Evolutionary conservation across 2,888 invertebrate genomes (phyloP), one percentile per base, ranked within the genome.

Genomic region (Congeria kusceri): DNA sequence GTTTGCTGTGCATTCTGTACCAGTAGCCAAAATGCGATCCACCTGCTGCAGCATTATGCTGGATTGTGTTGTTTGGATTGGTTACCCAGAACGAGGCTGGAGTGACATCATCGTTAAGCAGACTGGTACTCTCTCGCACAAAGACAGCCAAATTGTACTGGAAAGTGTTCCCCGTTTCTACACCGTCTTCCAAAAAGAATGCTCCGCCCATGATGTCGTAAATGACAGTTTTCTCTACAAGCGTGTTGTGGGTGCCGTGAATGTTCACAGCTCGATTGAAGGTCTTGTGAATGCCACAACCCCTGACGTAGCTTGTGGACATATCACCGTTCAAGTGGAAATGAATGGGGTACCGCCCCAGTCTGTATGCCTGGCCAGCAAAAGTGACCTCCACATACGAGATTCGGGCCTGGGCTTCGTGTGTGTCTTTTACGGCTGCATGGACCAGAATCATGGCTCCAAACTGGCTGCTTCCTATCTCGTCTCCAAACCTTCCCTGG

Each of bases 11-110:
- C 91, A 93, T 90, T 53, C 92, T 80, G 81, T 92, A 92, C 93
- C 93, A 92, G 79, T 86, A 92, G n/a, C 91, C 93, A 86, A 93
- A 92, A 69, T 92, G 92, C 0, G 90, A 88, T 5, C 92, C 92
- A 1, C 92, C 93, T 3, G 91, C 93, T 0, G 87, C 92, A 29
- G 84, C 84, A 78, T 93, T 93, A 70, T 91, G 88, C 32, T 80
- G 76, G 62, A 90, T 61, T 9, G 84, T 90, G 81, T 93, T 93
- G 80, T 91, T 89, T 11, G 93, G 92, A 81, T 92, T 91, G 53
- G 92, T 89, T 4, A 90, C 86, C 93, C 92, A 93, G 84, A 89
- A 91, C n/a, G 87, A 86, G 53, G 93, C 92, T n/a, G 93, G 92
- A 5, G 92, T 92, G 75, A 93, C 86, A 74, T 93, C 93, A 86